A percentile compares a stretch with the other conserved stretches of the same genome.
Evolutionary conservation across 2,113 vertebrate species (phyloP).

Genomic region (Epinephelus lanceolatus): DNA sequence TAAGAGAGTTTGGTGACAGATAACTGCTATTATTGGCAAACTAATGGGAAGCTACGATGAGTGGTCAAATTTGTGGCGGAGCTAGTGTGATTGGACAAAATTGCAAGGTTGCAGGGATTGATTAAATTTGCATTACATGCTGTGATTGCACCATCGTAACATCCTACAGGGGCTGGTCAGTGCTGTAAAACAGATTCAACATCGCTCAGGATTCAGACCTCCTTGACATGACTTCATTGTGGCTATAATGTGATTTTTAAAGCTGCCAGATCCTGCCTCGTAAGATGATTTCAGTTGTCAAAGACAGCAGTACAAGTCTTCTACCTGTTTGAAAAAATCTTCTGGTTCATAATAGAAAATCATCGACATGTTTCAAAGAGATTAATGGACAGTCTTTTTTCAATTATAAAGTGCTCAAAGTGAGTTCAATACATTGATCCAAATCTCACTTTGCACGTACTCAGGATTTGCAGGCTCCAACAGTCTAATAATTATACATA

Average conservation of each 20-base stretch:
- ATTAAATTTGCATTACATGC: no score
- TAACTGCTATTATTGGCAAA: no score
- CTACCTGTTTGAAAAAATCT: background rate
- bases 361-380: background rate
- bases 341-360: background rate
- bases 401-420: background rate
- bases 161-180: no score
- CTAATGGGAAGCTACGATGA: no score
- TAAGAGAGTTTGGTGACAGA: no score
- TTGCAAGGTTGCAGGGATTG: no score
- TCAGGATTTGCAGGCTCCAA: background rate
- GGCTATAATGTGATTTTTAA: background rate
- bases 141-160: no score
- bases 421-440: slow-evolving; percentile 9
- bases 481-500: background rate
- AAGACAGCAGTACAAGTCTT: background rate
- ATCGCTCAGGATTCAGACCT: background rate
- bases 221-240: background rate
- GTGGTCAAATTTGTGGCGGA: no score
- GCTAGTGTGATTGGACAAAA: no score
- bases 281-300: background rate
- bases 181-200: background rate
- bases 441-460: background rate
- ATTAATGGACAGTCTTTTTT: background rate
- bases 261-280: background rate